Conservation (phyloP, 1,140 invertebrate genomes). For the Kradibia gibbosae region DNA sequence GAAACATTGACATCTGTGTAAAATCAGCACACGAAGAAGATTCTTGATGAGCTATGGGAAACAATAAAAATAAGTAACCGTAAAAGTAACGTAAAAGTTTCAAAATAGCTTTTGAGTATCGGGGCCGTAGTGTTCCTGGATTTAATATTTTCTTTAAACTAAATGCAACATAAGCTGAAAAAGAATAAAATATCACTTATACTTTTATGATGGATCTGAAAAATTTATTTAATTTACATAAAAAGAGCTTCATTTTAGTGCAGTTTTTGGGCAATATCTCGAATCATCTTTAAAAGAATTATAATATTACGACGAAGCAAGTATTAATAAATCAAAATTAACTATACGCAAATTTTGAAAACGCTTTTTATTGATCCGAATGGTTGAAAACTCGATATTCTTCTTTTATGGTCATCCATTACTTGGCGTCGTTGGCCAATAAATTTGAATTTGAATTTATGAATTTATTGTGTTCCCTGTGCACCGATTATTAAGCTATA, state of each 20-base stretch:
- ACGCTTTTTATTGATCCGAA: background rate
- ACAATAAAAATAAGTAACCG: slow-evolving; percentile 15
- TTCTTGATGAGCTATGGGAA: background rate
- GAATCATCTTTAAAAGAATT: no score
- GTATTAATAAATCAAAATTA: no score
- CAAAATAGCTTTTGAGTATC: background rate
- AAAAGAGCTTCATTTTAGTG: no score
- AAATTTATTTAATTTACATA: background rate
- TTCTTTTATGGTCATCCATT: no score
- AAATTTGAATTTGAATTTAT: background rate
- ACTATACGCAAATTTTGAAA: no score
- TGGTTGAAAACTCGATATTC: background rate
- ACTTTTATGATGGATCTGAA: background rate
- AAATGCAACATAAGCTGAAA: background rate
- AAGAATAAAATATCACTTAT: background rate
- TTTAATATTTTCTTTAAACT: slow-evolving; percentile 9
- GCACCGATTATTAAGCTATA: no score
- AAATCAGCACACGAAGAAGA: background rate
- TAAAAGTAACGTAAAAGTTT: slow-evolving; percentile 9
- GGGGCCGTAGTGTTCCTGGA: background rate
- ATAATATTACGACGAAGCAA: no score
- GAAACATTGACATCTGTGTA: background rate
- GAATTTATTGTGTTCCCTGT: background rate
- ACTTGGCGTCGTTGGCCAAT: no score
- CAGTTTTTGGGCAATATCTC: no score